Evolutionary conservation across 2,113 vertebrate genomes (phyloP).

Genomic region (Abramis brama): DNA sequence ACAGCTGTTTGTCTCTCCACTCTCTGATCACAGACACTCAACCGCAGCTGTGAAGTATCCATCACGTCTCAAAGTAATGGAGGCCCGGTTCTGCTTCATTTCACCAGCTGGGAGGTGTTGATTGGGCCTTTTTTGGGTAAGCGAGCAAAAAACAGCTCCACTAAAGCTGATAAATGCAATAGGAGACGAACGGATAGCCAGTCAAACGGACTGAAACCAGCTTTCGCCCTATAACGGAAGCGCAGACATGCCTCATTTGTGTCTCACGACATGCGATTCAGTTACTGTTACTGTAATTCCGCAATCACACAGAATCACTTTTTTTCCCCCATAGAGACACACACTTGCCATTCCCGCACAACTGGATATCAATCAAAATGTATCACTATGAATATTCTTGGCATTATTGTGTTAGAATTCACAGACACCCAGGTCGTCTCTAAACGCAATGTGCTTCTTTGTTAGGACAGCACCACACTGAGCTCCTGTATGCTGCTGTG

Average conservation of each 20-base stretch:
- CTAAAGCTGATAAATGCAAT: constrained; percentile 55
- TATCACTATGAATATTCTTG: constrained; percentile 75
- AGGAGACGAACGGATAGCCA: constrained; percentile 54
- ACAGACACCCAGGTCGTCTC: constrained; percentile 68
- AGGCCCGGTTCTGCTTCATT: constrained; percentile 77
- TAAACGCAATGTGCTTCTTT: constrained; percentile 74
- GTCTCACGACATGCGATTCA: constrained; percentile 46
- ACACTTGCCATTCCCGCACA: constrained; percentile 59
- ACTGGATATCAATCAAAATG: constrained; percentile 80
- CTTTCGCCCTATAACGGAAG: constrained; percentile 45
- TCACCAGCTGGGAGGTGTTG: constrained; percentile 73
- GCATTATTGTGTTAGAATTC: constrained; percentile 76
- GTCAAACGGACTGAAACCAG: constrained; percentile 52
- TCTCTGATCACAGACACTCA: constrained; percentile 68
- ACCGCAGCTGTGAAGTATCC: constrained; percentile 73
- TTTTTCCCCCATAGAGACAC: constrained; percentile 13
- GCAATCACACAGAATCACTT: constrained; percentile 39
- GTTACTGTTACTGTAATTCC: constrained; percentile 36
- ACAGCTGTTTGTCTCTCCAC: constrained; percentile 63
- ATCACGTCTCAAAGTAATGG: constrained; percentile 77
- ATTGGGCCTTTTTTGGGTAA: constrained; percentile 65
- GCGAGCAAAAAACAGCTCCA: constrained; percentile 55
- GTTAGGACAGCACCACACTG: constrained; percentile 69
- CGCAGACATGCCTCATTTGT: constrained; percentile 48
- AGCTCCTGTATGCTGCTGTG: constrained; percentile 60